Conservation (phyloP, 2,797 vertebrate species). For the Emys orbicularis region DNA sequence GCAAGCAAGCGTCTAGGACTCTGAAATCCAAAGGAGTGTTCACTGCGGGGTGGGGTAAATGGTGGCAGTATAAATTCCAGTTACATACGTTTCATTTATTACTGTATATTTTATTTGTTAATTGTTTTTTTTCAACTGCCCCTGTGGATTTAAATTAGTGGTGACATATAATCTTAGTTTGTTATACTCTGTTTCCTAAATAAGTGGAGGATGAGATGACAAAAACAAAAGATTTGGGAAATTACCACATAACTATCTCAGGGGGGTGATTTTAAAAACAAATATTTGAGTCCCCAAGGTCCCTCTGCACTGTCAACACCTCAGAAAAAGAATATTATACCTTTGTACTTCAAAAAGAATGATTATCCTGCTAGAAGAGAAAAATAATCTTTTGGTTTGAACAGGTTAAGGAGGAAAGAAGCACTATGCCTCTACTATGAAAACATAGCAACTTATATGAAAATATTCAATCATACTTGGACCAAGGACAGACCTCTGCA, state of each 20-base stretch:
- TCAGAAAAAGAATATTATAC: neutral
- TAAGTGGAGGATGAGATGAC: neutral
- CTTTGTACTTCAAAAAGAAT: neutral
- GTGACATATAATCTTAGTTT: too few species aligned
- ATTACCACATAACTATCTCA: neutral
- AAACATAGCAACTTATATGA: neutral
- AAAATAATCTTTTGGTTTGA: neutral
- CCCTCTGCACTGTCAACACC: neutral
- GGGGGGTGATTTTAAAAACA: neutral
- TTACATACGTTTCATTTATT: too few species aligned
- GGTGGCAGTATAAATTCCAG: too few species aligned
- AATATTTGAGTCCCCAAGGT: neutral
- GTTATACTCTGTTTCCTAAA: too few species aligned
- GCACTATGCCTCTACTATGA: neutral
- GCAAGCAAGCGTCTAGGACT: too few species aligned
- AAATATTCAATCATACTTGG: neutral
- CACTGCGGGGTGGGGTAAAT: too few species aligned
- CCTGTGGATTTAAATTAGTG: too few species aligned
- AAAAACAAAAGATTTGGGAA: neutral
- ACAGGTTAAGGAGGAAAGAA: neutral
- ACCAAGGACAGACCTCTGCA: neutral
- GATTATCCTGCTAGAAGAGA: rapidly evolving
- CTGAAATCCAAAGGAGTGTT: too few species aligned
- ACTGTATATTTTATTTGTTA: too few species aligned
- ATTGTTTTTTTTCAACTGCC: too few species aligned